Evolutionary conservation across 2,888 invertebrate genomes (phyloP).

Genomic region (Chamaedrilus cognettii): DNA sequence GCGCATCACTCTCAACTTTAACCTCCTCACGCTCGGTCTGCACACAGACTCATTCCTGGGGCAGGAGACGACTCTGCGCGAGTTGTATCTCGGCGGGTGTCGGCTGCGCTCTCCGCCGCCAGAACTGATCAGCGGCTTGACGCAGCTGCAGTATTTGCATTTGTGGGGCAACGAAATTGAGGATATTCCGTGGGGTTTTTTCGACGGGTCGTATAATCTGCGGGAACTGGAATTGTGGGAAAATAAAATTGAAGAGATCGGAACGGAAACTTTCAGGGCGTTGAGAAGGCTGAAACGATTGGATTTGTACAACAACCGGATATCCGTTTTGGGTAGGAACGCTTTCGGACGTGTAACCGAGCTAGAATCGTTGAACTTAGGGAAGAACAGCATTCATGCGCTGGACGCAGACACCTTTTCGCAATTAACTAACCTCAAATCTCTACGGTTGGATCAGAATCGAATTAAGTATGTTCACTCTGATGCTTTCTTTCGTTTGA

Average conservation of each 20-base stretch:
- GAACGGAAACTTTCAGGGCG: conserved; percentile 29
- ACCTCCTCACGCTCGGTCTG: conserved; percentile 28
- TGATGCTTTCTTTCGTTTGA: conserved; percentile 31
- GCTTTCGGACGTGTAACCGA: conserved; percentile 30
- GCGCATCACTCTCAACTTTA: conserved; percentile 33
- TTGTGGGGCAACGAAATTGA: conserved; percentile 36
- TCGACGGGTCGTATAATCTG: conserved; percentile 26
- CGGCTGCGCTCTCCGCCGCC: conserved; percentile 25
- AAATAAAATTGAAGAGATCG: conserved; percentile 30
- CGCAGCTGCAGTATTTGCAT: conserved; percentile 27
- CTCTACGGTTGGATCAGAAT: conserved; percentile 34
- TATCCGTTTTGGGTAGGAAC: conserved; percentile 18
- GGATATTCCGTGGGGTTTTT: conserved; percentile 28
- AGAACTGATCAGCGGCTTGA: conserved; percentile 24
- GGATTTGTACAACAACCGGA: conserved; percentile 36
- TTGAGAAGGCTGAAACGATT: conserved; percentile 30
- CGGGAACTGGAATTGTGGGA: conserved; percentile 37
- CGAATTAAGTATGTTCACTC: conserved; percentile 26
- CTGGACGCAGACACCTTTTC: conserved; percentile 27
- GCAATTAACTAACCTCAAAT: conserved; percentile 31
- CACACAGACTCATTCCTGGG: conserved; percentile 28
- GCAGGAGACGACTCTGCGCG: conserved; percentile 28
- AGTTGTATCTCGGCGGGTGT: conserved; percentile 34
- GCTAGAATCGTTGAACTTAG: conserved; percentile 33
- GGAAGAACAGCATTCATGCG: conserved; percentile 32